phyloP scores from a whole-genome alignment of 2,888 invertebrate species.

The Arenicola marina region DNA sequence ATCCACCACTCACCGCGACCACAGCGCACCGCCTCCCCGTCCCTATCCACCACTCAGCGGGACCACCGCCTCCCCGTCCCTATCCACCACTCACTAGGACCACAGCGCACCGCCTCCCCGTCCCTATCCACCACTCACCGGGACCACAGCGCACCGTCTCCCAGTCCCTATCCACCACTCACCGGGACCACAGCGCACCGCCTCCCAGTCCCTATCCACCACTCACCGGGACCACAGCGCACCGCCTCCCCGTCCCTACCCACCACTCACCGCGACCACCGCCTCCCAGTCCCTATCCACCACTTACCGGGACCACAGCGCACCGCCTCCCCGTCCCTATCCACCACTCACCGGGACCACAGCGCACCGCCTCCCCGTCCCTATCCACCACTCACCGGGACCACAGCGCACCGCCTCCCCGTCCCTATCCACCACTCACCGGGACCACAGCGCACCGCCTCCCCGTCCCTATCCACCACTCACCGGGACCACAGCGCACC shows the following conservation, averaged over 20 bases:
- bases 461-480: slow-evolving; percentile 57
- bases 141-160: slow-evolving; percentile 61
- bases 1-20: slow-evolving; percentile 56
- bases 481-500: slow-evolving; percentile 61
- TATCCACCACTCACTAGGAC: slow-evolving; percentile 56
- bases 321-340: slow-evolving; percentile 61
- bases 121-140: slow-evolving; percentile 57
- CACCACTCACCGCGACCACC: slow-evolving; percentile 53
- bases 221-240: slow-evolving; percentile 59
- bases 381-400: slow-evolving; percentile 56
- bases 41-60: slow-evolving; percentile 56
- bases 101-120: slow-evolving; percentile 61
- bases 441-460: slow-evolving; percentile 60
- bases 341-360: slow-evolving; percentile 57
- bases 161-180: slow-evolving; percentile 55
- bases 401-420: slow-evolving; percentile 61
- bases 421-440: slow-evolving; percentile 57
- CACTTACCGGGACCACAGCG: slow-evolving; percentile 59
- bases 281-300: slow-evolving; percentile 60
- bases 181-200: slow-evolving; percentile 61
- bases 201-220: slow-evolving; percentile 59
- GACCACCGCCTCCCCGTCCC: slow-evolving; percentile 61
- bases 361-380: slow-evolving; percentile 60
- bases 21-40: slow-evolving; percentile 61
- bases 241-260: slow-evolving; percentile 62